Base-by-base conservation (phyloP, 2,888 invertebrate species). In the Eristalis arbustorum region DNA sequence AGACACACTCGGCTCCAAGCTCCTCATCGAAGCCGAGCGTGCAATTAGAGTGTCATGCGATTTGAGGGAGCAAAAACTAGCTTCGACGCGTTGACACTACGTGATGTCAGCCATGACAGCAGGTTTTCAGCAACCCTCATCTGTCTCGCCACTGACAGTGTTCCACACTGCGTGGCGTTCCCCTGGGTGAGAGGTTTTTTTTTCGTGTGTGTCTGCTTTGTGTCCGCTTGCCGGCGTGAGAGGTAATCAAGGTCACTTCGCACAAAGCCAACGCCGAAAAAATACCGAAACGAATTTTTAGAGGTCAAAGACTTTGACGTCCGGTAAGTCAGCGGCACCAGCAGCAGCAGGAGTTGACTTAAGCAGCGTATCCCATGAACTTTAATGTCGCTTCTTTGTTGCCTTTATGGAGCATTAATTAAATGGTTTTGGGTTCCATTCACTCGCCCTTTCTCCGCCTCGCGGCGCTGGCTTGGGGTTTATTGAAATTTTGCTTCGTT, bases 221-320 rank as follows among this genome's bases (percentile, higher is more conserved):
- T 40, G 25, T 31, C 18, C 6, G 18, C 18, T 63, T 8, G 49
- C 49, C 18, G 49, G 49, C 64, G 57, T 23, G 59, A 37, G 23
- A 66, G 66, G 77, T 72, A 78, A 79, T 67, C 79, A 79, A 79
- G 73, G 79, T 79, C 79, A 42, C 23, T 10, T 4, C 25, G 31
- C 34, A 28, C 14, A 18, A 62, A 62, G 14, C 13, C 25, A 37
- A 62, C 11, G 37, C 37, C 42, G 49, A 34, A 14, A 66, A 59
- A 25, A 2, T 14, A 8, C 67, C 40, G 13, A 23, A 66, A 66
- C 8, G 23, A 34, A 14, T 34, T 13, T 74, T 14, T 1, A 49
- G 71, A 84, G 80, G 80, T 76, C 76, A 72, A 67, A 67, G 40
- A 80, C 80, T 84, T 75, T 75, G 72, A 76, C 80, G 72, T 40